These are phyloP conservation scores for Brassicogethes aeneus DNA, from an alignment of 2,888 invertebrate species.

Conservation along the genomic window DNA sequence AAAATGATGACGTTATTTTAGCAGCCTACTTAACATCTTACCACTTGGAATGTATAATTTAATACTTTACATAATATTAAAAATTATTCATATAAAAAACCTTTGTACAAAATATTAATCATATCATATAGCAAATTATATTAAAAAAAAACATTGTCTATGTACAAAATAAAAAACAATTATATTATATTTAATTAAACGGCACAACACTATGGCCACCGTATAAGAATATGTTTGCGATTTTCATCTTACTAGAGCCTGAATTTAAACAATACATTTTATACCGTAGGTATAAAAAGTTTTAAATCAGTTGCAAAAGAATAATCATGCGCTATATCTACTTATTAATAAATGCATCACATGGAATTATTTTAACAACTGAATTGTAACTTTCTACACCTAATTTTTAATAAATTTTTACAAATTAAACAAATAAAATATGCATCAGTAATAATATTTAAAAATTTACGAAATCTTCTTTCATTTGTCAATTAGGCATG, in stretches of 20 bases:
- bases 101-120: slow-evolving; percentile 30
- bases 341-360: no score
- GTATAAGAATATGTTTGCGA: slow-evolving; percentile 6
- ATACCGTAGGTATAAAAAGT: no score
- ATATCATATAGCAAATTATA: slow-evolving; percentile 16
- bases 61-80: slow-evolving; percentile 26
- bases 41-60: slow-evolving; percentile 22
- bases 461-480: no score
- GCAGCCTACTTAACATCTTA: slow-evolving; percentile 12
- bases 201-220: slow-evolving; percentile 17
- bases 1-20: slow-evolving; percentile 9
- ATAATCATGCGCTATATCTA: no score
- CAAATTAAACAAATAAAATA: no score
- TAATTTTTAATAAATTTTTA: no score
- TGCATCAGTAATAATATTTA: no score
- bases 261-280: no score
- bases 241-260: slow-evolving; percentile 7
- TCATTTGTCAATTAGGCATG: no score
- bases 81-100: slow-evolving; percentile 15
- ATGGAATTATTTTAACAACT: no score
- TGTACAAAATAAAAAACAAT: slow-evolving; percentile 15
- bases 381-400: no score
- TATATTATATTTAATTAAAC: slow-evolving; percentile 5
- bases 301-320: no score
- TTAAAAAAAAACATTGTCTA: slow-evolving; percentile 13